Percentiles rank a stretch among this genome's conserved stretches.
Evolutionary conservation across 2,888 invertebrate genomes (phyloP).

Genomic region (Steinernema scapterisci): DNA sequence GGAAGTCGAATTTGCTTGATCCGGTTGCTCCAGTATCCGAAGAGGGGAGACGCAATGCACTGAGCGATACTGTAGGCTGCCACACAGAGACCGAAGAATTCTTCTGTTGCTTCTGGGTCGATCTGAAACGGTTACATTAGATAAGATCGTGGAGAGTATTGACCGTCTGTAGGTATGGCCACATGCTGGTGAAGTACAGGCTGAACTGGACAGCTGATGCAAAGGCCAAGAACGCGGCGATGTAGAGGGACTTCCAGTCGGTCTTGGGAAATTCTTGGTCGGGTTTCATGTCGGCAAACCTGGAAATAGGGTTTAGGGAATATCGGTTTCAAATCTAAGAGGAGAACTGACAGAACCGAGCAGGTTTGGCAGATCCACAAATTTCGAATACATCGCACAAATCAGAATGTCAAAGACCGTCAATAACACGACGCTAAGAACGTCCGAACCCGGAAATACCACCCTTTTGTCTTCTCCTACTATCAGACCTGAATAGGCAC

Average conservation of each 20-base stretch:
- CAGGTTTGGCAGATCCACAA: too few species aligned
- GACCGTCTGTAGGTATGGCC: conserved; percentile 41
- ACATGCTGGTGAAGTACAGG: conserved; percentile 36
- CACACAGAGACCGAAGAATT: conserved; percentile 68
- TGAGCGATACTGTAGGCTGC: conserved; percentile 68
- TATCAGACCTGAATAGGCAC: too few species aligned
- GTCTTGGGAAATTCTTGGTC: conserved; percentile 34
- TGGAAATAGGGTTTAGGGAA: too few species aligned
- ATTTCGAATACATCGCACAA: too few species aligned
- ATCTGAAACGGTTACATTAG: conserved; percentile 12
- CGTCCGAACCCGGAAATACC: too few species aligned
- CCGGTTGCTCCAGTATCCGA: conserved; percentile 65
- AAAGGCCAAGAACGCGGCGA: conserved; percentile 37
- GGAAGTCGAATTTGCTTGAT: conserved; percentile 58
- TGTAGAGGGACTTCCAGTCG: conserved; percentile 47
- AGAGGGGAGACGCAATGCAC: conserved; percentile 66
- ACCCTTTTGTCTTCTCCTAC: too few species aligned
- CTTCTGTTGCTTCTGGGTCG: conserved; percentile 34
- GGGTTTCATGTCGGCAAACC: too few species aligned
- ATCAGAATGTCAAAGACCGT: too few species aligned
- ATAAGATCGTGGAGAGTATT: not conserved
- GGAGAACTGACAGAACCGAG: too few species aligned
- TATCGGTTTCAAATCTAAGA: too few species aligned
- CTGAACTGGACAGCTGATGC: conserved; percentile 36
- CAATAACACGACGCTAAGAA: too few species aligned